Base-by-base conservation (phyloP, 1,140 invertebrate species). In the Pygmarrhopalites habei region DNA sequence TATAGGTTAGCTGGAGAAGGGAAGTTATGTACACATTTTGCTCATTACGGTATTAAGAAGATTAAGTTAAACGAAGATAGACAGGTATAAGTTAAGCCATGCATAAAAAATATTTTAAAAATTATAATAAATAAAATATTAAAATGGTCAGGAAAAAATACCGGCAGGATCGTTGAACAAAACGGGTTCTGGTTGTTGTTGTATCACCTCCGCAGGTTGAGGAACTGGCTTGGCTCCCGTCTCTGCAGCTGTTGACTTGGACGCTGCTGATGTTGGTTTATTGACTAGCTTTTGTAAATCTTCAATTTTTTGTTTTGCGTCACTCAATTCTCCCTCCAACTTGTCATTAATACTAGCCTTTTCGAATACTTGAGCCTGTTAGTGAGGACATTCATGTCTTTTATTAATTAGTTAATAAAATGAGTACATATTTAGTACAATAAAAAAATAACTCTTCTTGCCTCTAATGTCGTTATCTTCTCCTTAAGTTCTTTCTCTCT, bases 131-230 rank as follows among this genome's bases (percentile, higher is more conserved):
- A n/a, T n/a, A n/a, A n/a, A n/a, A n/a, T n/a, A n/a, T n/a, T n/a
- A n/a, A n/a, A n/a, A n/a, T n/a, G n/a, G n/a, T n/a, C n/a, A n/a
- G n/a, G n/a, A n/a, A n/a, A n/a, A n/a, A n/a, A n/a, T 59, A 69
- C 68, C 68, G 26, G 68, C 68, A 49, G 60, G 68, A 46, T 69
- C 68, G 25, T 57, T 64, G 10, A 69, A 17, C 26, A 69, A 49
- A 2, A 66, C 65, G 21, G 68, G 68, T 35, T 61, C 59, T 46
- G 25, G 15, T 23, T 57, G 10, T 23, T 56, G 52, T 23, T 58
- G 53, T 4, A 35, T 3, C 15, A 35, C 44, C 7, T 53, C 29
- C 23, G 58, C 49, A 12, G 39, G 49, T 28, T 32, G 51, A 12
- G 44, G 32, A 3, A 65, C 35, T 3, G 44, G 58, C 12, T 60